Base-by-base conservation (phyloP, 2,888 invertebrate genomes). In the Argynnis bischoffii region DNA sequence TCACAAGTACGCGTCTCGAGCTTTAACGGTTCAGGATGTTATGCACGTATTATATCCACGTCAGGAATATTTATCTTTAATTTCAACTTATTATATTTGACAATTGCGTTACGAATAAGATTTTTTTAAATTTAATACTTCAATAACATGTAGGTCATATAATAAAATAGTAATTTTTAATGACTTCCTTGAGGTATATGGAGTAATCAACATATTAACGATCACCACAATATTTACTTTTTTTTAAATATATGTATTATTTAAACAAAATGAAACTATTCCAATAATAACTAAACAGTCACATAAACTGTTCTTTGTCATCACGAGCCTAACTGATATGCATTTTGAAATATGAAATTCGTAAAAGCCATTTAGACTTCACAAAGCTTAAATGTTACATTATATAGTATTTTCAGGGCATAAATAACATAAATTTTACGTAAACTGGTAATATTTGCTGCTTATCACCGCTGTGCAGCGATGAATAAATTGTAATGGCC, bases 391-490 rank as follows among this genome's bases (percentile, higher is more conserved):
- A 66, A 55, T 60, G 26, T 8, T 50, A 55, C 35, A 53, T 65
- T 51, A 65, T 53, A 41, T 41, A 53, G 59, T 60, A 55, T 60
- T 66, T 60, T 60, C 55, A 55, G 55, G 13, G 16, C 60, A 55
- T 60, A 53, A 59, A 57, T 53, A 65, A 65, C 69, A 69, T 67
- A 70, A 72, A 67, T 68, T 69, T 63, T 46, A 60, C 67, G 63
- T 55, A 57, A 71, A 71, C 69, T 64, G 60, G 64, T 66, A 63
- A 70, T 69, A 72, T 67, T 64, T 67, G 35, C 67, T 14, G 72
- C 72, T 72, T 72, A 72, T 72, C 72, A 72, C 14, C 55, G 48
- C 46, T 50, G 41, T 64, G 63, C 70, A 70, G 69, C 70, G 46
- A 56, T 54, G 61, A 69, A 63, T 70, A 61, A 71, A 63, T 59